Percentiles rank a stretch among this genome's conserved stretches.
These are phyloP conservation scores for Drosophila virilis DNA, from an alignment of 1,140 invertebrate genomes.

Conservation along the genomic window DNA sequence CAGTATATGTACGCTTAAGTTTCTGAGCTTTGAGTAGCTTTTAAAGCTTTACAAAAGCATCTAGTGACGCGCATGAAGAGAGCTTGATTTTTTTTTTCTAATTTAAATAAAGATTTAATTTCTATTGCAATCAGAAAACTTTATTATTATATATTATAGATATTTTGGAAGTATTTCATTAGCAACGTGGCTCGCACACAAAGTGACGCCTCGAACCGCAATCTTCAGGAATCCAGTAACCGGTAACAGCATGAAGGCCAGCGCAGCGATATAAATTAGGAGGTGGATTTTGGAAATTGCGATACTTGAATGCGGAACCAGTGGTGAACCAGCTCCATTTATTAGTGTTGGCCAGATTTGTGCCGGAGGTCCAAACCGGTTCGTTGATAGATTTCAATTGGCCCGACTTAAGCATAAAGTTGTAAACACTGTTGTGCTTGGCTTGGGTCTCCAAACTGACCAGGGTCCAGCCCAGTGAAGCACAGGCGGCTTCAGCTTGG, in stretches of 20 bases:
- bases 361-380: slow-evolving; percentile 29
- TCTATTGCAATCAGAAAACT: slow-evolving; percentile 32
- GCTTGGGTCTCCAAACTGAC: neutral
- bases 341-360: slow-evolving; percentile 9
- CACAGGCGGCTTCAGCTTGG: slow-evolving; percentile 21
- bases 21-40: too few species aligned
- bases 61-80: too few species aligned
- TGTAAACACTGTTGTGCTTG: neutral
- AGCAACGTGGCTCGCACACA: slow-evolving; percentile 28
- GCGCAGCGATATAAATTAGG: neutral
- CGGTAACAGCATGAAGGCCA: neutral
- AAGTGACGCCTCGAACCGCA: slow-evolving; percentile 20
- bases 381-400: neutral
- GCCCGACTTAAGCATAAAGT: neutral
- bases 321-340: slow-evolving; percentile 21
- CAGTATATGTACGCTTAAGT: too few species aligned
- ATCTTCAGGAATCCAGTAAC: slow-evolving; percentile 1
- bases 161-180: neutral
- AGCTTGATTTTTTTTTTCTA: neutral
- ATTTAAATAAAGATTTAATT: neutral
- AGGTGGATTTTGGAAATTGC: neutral
- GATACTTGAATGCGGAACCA: slow-evolving; percentile 14
- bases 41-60: too few species aligned
- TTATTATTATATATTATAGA: slow-evolving; percentile 5
- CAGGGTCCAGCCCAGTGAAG: slow-evolving; percentile 6